Conservation (phyloP, 2,797 vertebrate species). For the Alcedo quadribrachys region DNA sequence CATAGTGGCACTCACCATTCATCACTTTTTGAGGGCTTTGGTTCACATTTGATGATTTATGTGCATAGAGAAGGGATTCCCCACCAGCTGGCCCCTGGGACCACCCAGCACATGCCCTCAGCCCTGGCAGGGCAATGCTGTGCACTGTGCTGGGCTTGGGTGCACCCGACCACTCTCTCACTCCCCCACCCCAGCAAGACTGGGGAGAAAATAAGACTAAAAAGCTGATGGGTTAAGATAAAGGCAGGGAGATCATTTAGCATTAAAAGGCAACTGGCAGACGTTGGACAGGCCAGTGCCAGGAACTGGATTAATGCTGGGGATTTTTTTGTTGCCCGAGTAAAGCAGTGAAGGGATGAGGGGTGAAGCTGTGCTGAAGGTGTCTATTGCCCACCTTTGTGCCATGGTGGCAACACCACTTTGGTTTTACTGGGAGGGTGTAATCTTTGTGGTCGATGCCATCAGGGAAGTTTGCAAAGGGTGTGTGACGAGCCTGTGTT, state of each 20-base stretch:
- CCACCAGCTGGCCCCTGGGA: accelerated
- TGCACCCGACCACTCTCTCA: neutral
- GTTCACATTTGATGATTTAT: neutral
- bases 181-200: neutral
- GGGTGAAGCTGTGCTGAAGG: neutral
- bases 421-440: neutral
- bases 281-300: neutral
- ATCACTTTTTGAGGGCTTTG: neutral
- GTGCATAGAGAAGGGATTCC: neutral
- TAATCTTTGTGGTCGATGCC: neutral
- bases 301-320: neutral
- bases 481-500: accelerated
- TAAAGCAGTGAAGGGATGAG: neutral
- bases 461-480: neutral
- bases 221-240: neutral
- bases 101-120: neutral
- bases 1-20: accelerated
- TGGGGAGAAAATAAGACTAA: neutral
- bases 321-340: neutral
- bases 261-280: neutral
- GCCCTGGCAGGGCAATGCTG: accelerated
- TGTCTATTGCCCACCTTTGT: neutral
- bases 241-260: neutral
- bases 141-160: neutral
- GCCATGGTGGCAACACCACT: neutral